Base-by-base conservation (phyloP, 2,797 vertebrate species). In the Bradypodion ventrale region DNA sequence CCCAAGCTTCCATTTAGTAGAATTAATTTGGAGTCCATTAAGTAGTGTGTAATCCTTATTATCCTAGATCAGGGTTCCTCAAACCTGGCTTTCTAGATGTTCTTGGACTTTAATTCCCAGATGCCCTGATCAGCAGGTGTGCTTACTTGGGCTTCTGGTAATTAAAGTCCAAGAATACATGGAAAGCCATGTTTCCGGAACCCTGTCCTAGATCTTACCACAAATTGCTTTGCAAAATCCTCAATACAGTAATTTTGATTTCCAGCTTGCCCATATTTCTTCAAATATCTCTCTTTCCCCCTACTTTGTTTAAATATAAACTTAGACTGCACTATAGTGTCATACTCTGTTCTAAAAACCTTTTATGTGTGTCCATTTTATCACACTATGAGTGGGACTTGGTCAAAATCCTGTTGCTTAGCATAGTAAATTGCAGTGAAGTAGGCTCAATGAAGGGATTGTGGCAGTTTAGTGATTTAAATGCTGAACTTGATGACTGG, bases 21-120 rank as follows among this genome's bases (percentile, higher is more conserved):
- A 73, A 46, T 49, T 74, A 82, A 74, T 75, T 83, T n/a, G 73
- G 42, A 75, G 27, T 76, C 49, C 46, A 76, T n/a, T 21, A 66
- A 42, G 62, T 35, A 52, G 10, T 25, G 29, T 83, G 73, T 68
- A 73, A 76, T n/a, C 27, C 68, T 75, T 40, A 68, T 68, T n/a
- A n/a, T n/a, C n/a, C n/a, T n/a, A n/a, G n/a, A n/a, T n/a, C n/a
- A n/a, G n/a, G n/a, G n/a, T n/a, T n/a, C n/a, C n/a, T n/a, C n/a
- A n/a, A n/a, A n/a, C n/a, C n/a, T n/a, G n/a, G n/a, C n/a, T n/a
- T n/a, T n/a, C n/a, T n/a, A n/a, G n/a, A n/a, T n/a, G n/a, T n/a
- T n/a, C n/a, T n/a, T n/a, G n/a, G n/a, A n/a, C n/a, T n/a, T n/a
- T n/a, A n/a, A n/a, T n/a, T n/a, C n/a, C n/a, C n/a, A n/a, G n/a